Evolutionary conservation across 2,888 invertebrate species (phyloP), one percentile per base, ranked within the genome.

Genomic region (Glomeris marginata): DNA sequence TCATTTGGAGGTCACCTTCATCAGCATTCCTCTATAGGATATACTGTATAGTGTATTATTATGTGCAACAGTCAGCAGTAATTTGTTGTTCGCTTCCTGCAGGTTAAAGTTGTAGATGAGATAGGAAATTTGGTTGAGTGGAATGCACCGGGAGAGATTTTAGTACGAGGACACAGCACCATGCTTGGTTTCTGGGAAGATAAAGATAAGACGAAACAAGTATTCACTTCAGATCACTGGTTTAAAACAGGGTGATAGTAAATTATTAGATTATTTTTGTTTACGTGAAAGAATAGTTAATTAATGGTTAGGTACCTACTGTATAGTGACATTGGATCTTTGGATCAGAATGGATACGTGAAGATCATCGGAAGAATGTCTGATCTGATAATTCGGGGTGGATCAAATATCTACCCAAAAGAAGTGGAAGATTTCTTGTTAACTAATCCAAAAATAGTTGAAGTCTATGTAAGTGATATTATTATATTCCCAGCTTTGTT

Each of bases 181-280:
- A 88, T 90, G 84, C 67, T 79, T 44, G 74, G 78, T 21, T 92
- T 92, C 67, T 90, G 82, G 80, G 73, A 74, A 13, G 85, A 88
- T 53, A 75, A 77, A 2, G 76, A 76, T 52, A 83, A 79, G 64
- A 90, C 88, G 0, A 72, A 64, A 20, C 74, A 81, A 57, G 74
- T 74, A 0, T 28, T 28, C 28, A 67, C 86, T 2, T 73, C 74
- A 4, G 80, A 81, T 52, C 72, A 80, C 28, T 92, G 91, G 90
- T 70, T 87, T 20, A 75, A 73, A 59, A 84, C 87, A n/a, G 87
- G 88, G 77, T 82, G 69, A 56, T 6, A n/a, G 8, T 20, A n/a
- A 22, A 22, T 16, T 16, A 33, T 16, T 11, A 16, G 3, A 2
- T 37, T 33, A 18, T 35, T 37, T 37, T 2, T 35, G 6, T 37